Base-by-base conservation (phyloP, 2,797 vertebrate species). In the Sebastes aleutianus region DNA sequence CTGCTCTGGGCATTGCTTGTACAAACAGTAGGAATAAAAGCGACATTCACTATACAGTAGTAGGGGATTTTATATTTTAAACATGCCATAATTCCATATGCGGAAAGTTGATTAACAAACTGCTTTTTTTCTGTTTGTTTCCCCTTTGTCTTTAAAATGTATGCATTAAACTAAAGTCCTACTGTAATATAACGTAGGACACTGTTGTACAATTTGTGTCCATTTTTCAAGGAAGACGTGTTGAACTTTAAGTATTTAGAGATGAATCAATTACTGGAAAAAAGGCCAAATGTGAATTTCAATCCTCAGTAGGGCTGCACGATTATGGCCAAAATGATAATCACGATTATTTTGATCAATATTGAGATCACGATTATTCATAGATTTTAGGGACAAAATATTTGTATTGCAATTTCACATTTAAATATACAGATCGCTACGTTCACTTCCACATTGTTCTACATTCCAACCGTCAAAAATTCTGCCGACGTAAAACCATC, bases 1-100 rank as follows among this genome's bases (percentile, higher is more conserved):
- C 36, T 73, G 72, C 20, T 36, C 78, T 31, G 13, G 16, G 34
- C 50, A 69, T 70, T 80, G 11, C 31, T 43, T 36, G 1, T 32
- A 53, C 64, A 82, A 88, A 76, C 57, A 62, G 56, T 31, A 58
- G 8, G 58, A 78, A 83, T 77, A 36, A 59, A 78, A 80, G 62
- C 13, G 11, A 57, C 29, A 57, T 74, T 74, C 43, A 57, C 18
- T 22, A 13, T 24, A n/a, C 14, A 43, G 39, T 43, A 18, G 27
- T 5, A n/a, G 2, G n/a, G 27, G 24, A 31, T 43, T 88, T 39
- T 32, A 20, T 32, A 57, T 29, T 63, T 65, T 27, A 54, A 57
- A 62, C 26, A 54, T 32, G 5, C 9, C 2, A 1, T 50, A 36
- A 14, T 27, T 14, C 13, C 4, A 11, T 31, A 16, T 47, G 22